Base-by-base conservation (phyloP, 2,888 invertebrate species). In the Ennomos quercinarius region DNA sequence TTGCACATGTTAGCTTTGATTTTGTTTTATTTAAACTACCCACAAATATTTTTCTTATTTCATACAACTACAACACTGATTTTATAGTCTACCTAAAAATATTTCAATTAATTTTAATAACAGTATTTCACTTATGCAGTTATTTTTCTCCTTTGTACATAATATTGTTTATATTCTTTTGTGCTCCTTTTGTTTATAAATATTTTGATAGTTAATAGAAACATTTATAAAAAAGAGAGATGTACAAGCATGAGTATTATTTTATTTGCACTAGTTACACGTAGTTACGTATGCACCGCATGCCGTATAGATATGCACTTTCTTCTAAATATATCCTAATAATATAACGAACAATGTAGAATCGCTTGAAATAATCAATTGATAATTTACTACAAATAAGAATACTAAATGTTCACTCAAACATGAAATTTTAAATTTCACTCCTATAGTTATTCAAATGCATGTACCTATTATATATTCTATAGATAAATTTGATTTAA, bases 231-330 rank as follows among this genome's bases (percentile, higher is more conserved):
- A 40, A 50, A 40, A 57, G 49, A 37, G 49, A 35, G 40, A 27
- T 17, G 38, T 39, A 48, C 35, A 59, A 57, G 64, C 67, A 65
- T 68, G 64, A 46, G 42, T 63, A 61, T 27, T 27, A 6, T 66
- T 57, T 60, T 69, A 64, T 68, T 73, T 83, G 85, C 84, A 87
- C 83, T 68, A 67, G 68, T 77, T 75, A 74, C 78, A 78, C 76
- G 75, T 86, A 84, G 80, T 72, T 72, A 71, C 54, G 67, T 59
- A 69, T 68, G 87, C 88, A 89, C 87, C 78, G 89, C 89, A 90
- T 89, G 89, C 66, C 66, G 57, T 66, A 55, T 76, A 74, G 74
- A 70, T 61, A 51, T 72, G 80, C 83, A 84, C 81, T 61, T 43
- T 73, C 63, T 72, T 73, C 61, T 66, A 67, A 63, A 68, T 43